Evolutionary conservation across 1,140 invertebrate species (phyloP).

Genomic region (Drosophila varians): DNA sequence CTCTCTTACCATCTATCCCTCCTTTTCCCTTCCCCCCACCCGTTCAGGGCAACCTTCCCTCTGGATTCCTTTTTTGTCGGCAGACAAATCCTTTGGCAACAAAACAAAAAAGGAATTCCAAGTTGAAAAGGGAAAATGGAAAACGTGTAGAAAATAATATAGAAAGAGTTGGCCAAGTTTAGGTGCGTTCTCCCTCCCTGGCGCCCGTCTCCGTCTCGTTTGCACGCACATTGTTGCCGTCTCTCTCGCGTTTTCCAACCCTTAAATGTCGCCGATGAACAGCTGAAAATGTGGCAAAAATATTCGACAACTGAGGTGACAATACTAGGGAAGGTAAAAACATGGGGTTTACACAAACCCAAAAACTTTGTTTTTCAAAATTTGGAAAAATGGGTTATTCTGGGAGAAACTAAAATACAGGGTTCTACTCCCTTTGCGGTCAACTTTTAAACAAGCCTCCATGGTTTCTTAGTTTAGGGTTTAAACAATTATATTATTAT

Average conservation of each 20-base stretch:
- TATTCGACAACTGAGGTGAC: constrained; percentile 52
- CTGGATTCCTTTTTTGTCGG: constrained; percentile 5
- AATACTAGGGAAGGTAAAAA: constrained; percentile 12
- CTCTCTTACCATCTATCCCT: not conserved
- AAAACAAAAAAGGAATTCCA: constrained; percentile 13
- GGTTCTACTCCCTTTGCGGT: too few species aligned
- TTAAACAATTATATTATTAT: too few species aligned
- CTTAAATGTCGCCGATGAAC: constrained; percentile 47
- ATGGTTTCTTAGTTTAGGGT: too few species aligned
- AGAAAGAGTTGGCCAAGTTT: constrained; percentile 58
- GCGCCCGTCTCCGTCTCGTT: not conserved
- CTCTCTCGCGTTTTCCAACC: constrained; percentile 39
- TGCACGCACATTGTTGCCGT: constrained; percentile 1
- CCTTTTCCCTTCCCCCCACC: not conserved
- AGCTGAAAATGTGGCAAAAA: constrained; percentile 50
- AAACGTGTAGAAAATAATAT: constrained; percentile 31
- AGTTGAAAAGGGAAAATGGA: constrained; percentile 28
- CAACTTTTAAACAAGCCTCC: too few species aligned
- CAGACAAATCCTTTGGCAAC: constrained; percentile 45
- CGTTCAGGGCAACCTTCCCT: not conserved
- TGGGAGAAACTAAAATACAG: too few species aligned
- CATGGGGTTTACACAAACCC: not conserved
- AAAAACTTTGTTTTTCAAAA: not conserved
- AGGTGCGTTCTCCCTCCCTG: constrained; percentile 27
- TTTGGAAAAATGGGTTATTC: too few species aligned